These are phyloP conservation scores for Melanotus villosus DNA, from an alignment of 2,888 invertebrate species.

Conservation along the genomic window DNA sequence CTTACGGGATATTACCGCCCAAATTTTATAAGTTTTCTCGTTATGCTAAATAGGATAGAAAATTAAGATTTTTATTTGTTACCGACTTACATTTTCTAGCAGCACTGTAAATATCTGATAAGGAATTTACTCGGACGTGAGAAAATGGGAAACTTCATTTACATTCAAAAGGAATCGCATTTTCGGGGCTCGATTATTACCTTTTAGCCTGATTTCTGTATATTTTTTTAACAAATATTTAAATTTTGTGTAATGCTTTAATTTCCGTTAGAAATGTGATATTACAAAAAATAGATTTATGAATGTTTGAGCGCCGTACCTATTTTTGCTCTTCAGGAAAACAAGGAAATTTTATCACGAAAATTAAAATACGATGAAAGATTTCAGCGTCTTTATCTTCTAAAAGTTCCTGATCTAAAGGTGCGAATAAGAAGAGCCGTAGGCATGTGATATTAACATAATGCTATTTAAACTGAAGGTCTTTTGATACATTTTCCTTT, in stretches of 20 bases:
- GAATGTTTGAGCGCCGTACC: too few relatives aligned
- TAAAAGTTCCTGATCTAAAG: neutral
- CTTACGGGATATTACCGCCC: conserved; percentile 7
- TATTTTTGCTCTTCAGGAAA: too few relatives aligned
- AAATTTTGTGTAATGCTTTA: too few relatives aligned
- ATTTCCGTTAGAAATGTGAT: neutral
- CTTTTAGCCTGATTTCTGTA: neutral
- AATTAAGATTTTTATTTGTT: conserved; percentile 17
- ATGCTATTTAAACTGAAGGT: conserved; percentile 16
- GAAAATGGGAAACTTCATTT: neutral
- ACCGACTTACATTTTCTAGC: neutral
- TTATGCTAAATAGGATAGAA: conserved; percentile 24
- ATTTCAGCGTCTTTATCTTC: neutral
- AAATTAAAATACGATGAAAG: neutral
- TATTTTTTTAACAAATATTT: too few relatives aligned
- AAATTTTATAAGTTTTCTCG: conserved; percentile 18
- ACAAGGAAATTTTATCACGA: too few relatives aligned
- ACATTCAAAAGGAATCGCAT: neutral
- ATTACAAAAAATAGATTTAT: neutral
- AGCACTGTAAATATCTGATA: neutral
- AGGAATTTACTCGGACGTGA: neutral
- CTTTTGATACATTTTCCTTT: conserved; percentile 16
- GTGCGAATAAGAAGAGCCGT: neutral
- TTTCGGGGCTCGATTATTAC: neutral
- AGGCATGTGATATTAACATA: conserved; percentile 17